Evolutionary conservation across 2,888 invertebrate genomes (phyloP).

Genomic region (Liodrosophila aerea): DNA sequence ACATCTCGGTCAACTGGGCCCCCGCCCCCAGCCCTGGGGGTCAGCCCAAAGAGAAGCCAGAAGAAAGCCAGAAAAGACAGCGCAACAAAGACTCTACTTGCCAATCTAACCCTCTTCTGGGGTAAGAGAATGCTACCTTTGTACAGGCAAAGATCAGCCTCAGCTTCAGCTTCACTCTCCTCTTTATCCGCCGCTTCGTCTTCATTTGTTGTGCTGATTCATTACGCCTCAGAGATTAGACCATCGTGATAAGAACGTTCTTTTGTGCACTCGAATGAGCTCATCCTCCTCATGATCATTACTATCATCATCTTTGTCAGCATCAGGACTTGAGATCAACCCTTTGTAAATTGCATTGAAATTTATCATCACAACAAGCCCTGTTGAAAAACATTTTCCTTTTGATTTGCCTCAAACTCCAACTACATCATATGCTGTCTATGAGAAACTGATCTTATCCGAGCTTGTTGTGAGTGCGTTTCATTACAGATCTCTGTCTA

Average conservation of each 20-base stretch:
- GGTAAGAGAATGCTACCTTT: constrained; percentile 32
- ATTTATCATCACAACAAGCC: constrained; percentile 46
- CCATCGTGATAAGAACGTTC: constrained; percentile 67
- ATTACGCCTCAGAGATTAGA: constrained; percentile 61
- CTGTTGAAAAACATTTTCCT: constrained; percentile 64
- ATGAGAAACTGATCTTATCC: constrained; percentile 58
- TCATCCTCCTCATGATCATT: constrained; percentile 48
- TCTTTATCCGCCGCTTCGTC: constrained; percentile 4
- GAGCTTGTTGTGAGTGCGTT: constrained; percentile 56
- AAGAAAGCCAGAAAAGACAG: constrained; percentile 46
- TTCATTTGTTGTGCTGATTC: constrained; percentile 56
- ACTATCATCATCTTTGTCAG: constrained; percentile 1
- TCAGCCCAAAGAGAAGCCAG: constrained; percentile 49
- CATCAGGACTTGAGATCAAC: constrained; percentile 29
- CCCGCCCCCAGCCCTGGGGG: constrained; percentile 36
- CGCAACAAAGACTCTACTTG: constrained; percentile 41
- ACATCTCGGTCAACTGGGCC: constrained; percentile 71
- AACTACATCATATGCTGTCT: background rate
- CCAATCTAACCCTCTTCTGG: constrained; percentile 41
- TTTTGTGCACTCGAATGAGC: constrained; percentile 62
- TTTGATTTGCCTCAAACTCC: constrained; percentile 4
- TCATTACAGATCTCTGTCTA: constrained; percentile 26
- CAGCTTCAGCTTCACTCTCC: constrained; percentile 13
- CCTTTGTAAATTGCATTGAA: constrained; percentile 62
- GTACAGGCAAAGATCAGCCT: constrained; percentile 1